Conservation (phyloP, 2,888 invertebrate genomes). For the Scrobipalpa atriplicella region DNA sequence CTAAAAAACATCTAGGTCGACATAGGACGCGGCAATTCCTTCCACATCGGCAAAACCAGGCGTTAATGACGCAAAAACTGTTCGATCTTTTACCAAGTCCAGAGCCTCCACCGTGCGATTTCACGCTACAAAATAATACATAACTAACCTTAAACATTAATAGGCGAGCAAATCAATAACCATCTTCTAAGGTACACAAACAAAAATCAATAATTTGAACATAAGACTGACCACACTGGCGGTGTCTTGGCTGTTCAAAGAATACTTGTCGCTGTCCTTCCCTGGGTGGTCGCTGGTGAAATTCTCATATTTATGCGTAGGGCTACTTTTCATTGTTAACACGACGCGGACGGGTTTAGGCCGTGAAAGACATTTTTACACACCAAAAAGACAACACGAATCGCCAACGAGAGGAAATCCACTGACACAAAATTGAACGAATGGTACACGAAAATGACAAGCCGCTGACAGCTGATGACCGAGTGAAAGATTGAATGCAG, state of each 20-base stretch:
- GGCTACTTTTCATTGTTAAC: constrained; percentile 81
- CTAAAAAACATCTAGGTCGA: constrained; percentile 54
- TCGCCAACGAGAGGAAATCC: constrained; percentile 55
- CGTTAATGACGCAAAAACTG: neutral
- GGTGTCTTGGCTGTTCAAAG: constrained; percentile 79
- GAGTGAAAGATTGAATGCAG: constrained; percentile 3
- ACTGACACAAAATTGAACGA: constrained; percentile 46
- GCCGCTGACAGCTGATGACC: constrained; percentile 15
- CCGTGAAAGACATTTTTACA: constrained; percentile 71
- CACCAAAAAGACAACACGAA: constrained; percentile 61
- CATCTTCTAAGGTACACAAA: constrained; percentile 65
- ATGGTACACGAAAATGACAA: constrained; percentile 19
- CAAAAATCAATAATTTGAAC: constrained; percentile 76
- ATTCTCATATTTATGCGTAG: constrained; percentile 78
- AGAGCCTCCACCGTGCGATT: neutral
- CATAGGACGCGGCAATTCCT: constrained; percentile 19
- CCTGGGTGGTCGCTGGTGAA: constrained; percentile 74
- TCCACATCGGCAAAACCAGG: neutral
- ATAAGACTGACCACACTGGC: constrained; percentile 77
- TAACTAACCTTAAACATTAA: constrained; percentile 48
- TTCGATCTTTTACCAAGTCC: neutral
- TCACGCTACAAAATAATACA: neutral
- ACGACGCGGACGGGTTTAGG: constrained; percentile 63
- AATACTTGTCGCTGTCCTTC: constrained; percentile 78
- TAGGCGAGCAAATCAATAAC: constrained; percentile 66